phyloP scores from a whole-genome alignment of 2,797 vertebrate genomes.

The Agapornis canus region DNA sequence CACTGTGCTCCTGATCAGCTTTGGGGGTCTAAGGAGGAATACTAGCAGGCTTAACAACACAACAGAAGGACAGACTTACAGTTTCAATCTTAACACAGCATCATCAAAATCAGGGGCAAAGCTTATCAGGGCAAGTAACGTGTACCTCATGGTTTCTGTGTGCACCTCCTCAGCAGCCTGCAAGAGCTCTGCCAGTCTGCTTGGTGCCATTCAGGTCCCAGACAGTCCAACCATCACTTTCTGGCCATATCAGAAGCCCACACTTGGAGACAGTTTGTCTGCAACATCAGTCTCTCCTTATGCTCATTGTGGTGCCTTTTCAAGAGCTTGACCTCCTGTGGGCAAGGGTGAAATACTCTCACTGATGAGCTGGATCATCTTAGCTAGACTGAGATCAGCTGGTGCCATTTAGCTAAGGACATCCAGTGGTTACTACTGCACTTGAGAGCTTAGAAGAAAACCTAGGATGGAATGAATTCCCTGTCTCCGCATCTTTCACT shows the following conservation, averaged over 20 bases:
- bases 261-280: rapidly evolving
- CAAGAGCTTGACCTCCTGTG: background rate
- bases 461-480: background rate
- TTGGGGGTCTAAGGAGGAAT: rapidly evolving
- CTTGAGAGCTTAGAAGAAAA: background rate
- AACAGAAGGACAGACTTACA: background rate
- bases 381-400: background rate
- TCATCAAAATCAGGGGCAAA: background rate
- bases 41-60: background rate
- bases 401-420: background rate
- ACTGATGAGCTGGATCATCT: background rate
- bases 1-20: rapidly evolving
- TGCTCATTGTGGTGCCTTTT: background rate
- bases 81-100: background rate
- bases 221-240: background rate
- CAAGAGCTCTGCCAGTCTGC: background rate
- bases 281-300: background rate
- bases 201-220: background rate
- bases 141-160: rapidly evolving
- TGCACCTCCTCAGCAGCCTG: background rate
- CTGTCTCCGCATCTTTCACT: rapidly evolving
- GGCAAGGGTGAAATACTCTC: background rate
- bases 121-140: background rate
- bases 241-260: background rate
- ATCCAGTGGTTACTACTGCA: background rate